Percentiles rank a stretch among this genome's conserved stretches.
Conservation (phyloP, 2,888 invertebrate genomes). For the Chirona hameri region DNA sequence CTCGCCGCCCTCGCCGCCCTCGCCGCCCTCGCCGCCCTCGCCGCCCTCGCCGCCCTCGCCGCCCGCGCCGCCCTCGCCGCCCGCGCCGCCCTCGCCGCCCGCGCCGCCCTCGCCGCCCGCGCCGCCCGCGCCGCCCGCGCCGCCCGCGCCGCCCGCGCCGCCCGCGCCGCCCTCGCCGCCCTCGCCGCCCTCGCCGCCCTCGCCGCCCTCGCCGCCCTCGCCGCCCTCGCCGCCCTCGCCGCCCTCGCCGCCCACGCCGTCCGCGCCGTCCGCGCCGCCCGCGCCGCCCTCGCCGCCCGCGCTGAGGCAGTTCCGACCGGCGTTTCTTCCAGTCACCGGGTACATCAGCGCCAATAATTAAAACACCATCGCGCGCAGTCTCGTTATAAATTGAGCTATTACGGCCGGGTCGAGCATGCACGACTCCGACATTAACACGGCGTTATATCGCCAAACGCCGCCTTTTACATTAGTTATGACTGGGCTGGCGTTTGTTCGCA, state of each 20-base stretch:
- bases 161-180: not conserved
- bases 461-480: not conserved
- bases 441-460: not conserved
- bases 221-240: not conserved
- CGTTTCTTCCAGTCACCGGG: not conserved
- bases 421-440: not conserved
- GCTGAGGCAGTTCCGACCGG: too few relatives aligned
- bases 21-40: not conserved
- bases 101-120: not conserved
- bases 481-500: not conserved
- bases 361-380: slow-evolving; percentile 3
- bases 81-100: not conserved
- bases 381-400: slow-evolving; percentile 25
- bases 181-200: not conserved
- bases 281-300: not conserved
- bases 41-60: too few relatives aligned
- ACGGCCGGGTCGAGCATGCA: not conserved
- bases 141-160: not conserved
- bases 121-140: not conserved
- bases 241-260: too few relatives aligned
- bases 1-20: not conserved
- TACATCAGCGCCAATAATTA: not conserved
- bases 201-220: not conserved
- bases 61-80: not conserved
- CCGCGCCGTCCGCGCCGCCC: not conserved